These are phyloP conservation scores for Conus ventricosus DNA, from an alignment of 1,140 invertebrate genomes.

Conservation along the genomic window DNA sequence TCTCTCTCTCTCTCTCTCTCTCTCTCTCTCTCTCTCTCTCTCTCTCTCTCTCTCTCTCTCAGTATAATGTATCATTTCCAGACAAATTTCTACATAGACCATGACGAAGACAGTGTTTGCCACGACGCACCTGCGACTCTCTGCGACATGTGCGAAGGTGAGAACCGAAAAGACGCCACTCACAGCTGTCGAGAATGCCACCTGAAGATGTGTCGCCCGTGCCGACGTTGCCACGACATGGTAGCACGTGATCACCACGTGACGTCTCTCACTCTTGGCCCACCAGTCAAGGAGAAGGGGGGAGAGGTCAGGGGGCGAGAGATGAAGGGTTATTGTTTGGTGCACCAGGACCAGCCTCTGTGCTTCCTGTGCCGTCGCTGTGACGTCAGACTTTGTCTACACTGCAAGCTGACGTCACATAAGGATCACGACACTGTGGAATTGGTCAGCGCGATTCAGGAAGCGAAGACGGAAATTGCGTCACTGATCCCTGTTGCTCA, in stretches of 20 bases:
- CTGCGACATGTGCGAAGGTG: constrained; percentile 31
- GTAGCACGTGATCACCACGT: constrained; percentile 2
- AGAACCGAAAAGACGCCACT: not conserved
- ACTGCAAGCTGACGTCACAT: constrained; percentile 32
- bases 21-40: too few species aligned
- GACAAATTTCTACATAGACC: constrained; percentile 22
- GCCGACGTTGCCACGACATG: constrained; percentile 25
- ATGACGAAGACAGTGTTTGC: not conserved
- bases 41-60: not conserved
- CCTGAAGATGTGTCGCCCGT: not conserved
- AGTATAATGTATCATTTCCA: too few species aligned
- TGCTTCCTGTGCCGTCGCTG: constrained; percentile 26
- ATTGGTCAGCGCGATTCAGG: not conserved
- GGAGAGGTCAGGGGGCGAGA: not conserved
- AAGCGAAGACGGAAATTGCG: constrained; percentile 21
- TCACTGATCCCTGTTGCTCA: not conserved
- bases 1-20: too few species aligned
- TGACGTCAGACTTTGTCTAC: constrained; percentile 34
- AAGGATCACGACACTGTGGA: constrained; percentile 21
- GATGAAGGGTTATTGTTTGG: not conserved
- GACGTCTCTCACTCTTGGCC: not conserved
- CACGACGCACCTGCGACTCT: not conserved
- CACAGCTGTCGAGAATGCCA: constrained; percentile 21
- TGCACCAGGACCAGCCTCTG: constrained; percentile 18
- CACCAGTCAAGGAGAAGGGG: not conserved